Evolutionary conservation across 1,140 invertebrate species (phyloP).

Genomic region (Anoplophora glabripennis): DNA sequence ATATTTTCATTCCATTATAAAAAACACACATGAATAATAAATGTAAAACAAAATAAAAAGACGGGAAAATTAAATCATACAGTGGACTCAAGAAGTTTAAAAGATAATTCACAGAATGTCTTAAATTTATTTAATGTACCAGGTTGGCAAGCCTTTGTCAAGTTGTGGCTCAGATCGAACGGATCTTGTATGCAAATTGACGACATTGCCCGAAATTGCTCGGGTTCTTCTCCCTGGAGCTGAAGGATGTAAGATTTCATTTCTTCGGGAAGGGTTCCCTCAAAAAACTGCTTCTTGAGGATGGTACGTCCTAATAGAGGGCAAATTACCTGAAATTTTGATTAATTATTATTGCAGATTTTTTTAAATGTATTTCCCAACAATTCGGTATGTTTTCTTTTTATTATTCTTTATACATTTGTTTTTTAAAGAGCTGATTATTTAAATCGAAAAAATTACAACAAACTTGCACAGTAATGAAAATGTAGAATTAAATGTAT

Average conservation of each 20-base stretch:
- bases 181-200: conserved; percentile 51
- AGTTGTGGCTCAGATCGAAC: conserved; percentile 51
- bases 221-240: conserved; percentile 28
- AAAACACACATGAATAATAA: too few species aligned
- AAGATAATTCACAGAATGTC: conserved; percentile 31
- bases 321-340: conserved; percentile 45
- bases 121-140: conserved; percentile 35
- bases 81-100: not conserved
- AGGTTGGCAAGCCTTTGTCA: conserved; percentile 43
- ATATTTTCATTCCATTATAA: too few species aligned
- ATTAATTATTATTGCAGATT: too few species aligned
- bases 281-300: conserved; percentile 36
- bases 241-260: conserved; percentile 41
- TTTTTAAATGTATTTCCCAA: too few species aligned
- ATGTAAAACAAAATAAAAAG: too few species aligned
- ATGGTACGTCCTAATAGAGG: conserved; percentile 44
- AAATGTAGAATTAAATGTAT: too few species aligned
- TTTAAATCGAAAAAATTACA: too few species aligned
- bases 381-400: too few species aligned
- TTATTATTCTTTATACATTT: too few species aligned
- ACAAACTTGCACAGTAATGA: too few species aligned
- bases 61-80: too few species aligned
- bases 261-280: conserved; percentile 39
- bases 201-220: conserved; percentile 37
- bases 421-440: too few species aligned